A percentile compares a stretch with the other conserved stretches of the same genome.
Evolutionary conservation across 2,113 vertebrate species (phyloP).

Genomic region (Sebastes schlegelii): DNA sequence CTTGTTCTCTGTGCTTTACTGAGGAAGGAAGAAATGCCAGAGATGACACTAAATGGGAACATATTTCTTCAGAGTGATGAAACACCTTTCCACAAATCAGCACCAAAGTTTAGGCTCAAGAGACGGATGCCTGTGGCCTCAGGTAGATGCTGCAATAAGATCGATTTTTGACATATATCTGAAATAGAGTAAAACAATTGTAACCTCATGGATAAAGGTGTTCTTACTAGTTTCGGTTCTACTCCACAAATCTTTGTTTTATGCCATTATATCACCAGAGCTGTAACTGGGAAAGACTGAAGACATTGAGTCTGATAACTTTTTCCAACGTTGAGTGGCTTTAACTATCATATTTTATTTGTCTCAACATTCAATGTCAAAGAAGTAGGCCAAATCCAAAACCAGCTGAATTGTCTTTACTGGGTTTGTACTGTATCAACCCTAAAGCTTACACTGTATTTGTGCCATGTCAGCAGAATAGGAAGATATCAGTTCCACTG

Average conservation of each 20-base stretch:
- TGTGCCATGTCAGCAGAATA: not conserved
- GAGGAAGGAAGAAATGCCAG: not conserved
- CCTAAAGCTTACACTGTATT: not conserved
- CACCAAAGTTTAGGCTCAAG: not conserved
- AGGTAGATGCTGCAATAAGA: not conserved
- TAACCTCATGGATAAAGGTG: not conserved
- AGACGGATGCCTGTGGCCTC: not conserved
- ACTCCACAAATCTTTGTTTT: not conserved
- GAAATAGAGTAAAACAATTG: not conserved
- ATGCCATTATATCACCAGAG: not conserved
- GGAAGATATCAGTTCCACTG: not conserved
- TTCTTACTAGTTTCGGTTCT: not conserved
- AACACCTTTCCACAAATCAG: slow-evolving; percentile 25
- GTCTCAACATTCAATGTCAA: not conserved
- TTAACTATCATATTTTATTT: not conserved
- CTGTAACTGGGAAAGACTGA: not conserved
- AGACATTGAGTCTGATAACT: not conserved
- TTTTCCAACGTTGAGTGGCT: not conserved
- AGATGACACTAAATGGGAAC: slow-evolving; percentile 24
- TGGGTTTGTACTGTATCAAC: not conserved
- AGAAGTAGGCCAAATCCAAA: not conserved
- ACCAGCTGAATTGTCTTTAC: not conserved
- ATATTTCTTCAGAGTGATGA: slow-evolving; percentile 2
- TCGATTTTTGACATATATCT: too few species aligned
- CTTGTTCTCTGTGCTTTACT: slow-evolving; percentile 21